Evolutionary conservation across 2,113 vertebrate genomes (phyloP).

Genomic region (Argyrosomus japonicus): DNA sequence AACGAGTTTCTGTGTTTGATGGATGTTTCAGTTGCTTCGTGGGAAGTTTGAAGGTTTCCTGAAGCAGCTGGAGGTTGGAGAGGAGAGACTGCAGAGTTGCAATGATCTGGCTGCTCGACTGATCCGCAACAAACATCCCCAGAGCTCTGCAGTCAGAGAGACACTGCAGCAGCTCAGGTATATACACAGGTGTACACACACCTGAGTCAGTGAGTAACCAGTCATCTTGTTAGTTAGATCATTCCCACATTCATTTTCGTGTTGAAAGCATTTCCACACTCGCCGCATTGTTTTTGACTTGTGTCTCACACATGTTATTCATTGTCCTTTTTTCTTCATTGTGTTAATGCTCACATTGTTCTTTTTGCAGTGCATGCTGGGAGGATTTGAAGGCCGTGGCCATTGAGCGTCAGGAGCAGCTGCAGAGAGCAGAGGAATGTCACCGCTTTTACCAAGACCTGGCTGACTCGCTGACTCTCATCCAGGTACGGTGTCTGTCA

Average conservation of each 20-base stretch:
- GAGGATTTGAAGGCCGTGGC: slow-evolving; percentile 84
- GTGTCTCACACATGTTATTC: background rate
- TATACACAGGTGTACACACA: background rate
- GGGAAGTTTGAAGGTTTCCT: slow-evolving; percentile 86
- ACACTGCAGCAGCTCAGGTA: slow-evolving; percentile 86
- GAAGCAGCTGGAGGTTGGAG: slow-evolving; percentile 85
- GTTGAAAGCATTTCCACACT: no score
- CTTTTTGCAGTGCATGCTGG: slow-evolving; percentile 86
- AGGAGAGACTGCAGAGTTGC: slow-evolving; percentile 81
- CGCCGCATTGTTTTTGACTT: no score
- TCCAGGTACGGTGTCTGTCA: slow-evolving; percentile 81
- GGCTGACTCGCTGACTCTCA: slow-evolving; percentile 84
- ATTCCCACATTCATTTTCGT: background rate
- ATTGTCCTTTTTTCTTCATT: background rate
- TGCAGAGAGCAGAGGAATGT: slow-evolving; percentile 81
- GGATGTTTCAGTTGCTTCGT: slow-evolving; percentile 82
- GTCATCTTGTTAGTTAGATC: no score
- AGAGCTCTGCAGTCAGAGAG: slow-evolving; percentile 78
- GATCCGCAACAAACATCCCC: slow-evolving; percentile 77
- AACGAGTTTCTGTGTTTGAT: background rate
- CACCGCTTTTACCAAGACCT: slow-evolving; percentile 87
- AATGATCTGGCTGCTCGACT: slow-evolving; percentile 81
- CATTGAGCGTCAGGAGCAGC: slow-evolving; percentile 75
- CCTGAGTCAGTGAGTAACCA: no score
- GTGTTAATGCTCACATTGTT: background rate